These are phyloP conservation scores for Protobothrops mucrosquamatus DNA, from an alignment of 2,113 vertebrate genomes.

Conservation along the genomic window DNA sequence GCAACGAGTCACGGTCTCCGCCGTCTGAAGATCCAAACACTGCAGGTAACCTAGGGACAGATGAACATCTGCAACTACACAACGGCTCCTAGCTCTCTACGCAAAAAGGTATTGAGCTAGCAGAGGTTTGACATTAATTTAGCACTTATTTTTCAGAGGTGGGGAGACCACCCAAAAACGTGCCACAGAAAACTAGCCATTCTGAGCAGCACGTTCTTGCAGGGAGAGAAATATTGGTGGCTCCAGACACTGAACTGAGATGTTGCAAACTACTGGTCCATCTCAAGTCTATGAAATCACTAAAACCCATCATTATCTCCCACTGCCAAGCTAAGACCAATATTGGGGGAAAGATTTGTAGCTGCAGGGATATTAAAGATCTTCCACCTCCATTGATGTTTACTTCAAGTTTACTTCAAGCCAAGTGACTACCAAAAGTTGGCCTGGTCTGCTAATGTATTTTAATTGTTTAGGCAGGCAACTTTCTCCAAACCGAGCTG, in stretches of 20 bases:
- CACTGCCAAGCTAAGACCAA: not conserved
- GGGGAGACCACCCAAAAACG: not conserved
- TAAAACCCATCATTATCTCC: not conserved
- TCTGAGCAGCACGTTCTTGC: not conserved
- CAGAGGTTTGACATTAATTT: not conserved
- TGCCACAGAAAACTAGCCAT: not conserved
- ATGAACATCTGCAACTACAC: not conserved
- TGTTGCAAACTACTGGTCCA: not conserved
- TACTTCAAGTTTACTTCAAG: not conserved
- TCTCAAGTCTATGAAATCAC: not conserved
- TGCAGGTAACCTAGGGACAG: constrained; percentile 78
- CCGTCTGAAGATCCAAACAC: constrained; percentile 74
- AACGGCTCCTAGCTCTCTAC: not conserved
- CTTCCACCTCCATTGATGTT: not conserved
- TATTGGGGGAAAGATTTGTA: not conserved
- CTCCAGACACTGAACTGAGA: not conserved
- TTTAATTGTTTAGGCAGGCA: not conserved
- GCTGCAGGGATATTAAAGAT: too few relatives aligned
- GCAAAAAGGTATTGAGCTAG: not conserved
- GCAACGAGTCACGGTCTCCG: constrained; percentile 67
- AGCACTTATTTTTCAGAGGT: not conserved
- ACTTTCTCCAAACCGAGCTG: not conserved
- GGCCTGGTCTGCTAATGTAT: not conserved
- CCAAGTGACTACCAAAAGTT: not conserved
- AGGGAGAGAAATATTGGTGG: not conserved